phyloP scores from a whole-genome alignment of 2,113 vertebrate genomes.

The Plecotus auritus region DNA sequence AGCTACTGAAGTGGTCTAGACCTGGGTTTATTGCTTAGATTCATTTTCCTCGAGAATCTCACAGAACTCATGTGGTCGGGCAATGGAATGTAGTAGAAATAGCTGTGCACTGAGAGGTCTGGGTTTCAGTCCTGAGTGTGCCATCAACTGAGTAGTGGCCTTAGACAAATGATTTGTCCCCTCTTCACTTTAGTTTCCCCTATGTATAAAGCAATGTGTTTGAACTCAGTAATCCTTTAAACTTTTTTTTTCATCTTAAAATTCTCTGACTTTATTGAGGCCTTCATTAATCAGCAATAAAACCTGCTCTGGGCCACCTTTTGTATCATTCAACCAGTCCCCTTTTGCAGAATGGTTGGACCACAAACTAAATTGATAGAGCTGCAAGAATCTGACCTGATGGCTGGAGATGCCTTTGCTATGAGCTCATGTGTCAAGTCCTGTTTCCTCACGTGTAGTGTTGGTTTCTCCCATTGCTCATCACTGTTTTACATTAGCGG shows the following conservation, averaged over 20 bases:
- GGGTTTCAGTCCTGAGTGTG: neutral
- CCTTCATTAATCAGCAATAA: neutral
- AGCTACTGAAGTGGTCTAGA: neutral
- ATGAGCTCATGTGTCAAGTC: neutral
- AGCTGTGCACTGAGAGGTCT: neutral
- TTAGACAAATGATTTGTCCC: neutral
- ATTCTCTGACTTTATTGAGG: neutral
- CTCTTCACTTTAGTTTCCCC: neutral
- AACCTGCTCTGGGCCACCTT: neutral
- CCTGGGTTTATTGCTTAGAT: neutral
- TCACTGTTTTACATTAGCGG: neutral
- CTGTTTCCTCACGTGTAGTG: neutral
- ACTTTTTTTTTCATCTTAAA: neutral
- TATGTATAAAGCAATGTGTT: neutral
- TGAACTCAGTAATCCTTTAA: neutral
- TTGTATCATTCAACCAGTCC: neutral
- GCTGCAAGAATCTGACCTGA: neutral
- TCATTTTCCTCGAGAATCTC: neutral
- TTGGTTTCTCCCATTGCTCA: neutral
- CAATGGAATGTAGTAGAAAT: too few relatives aligned
- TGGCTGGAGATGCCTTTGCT: neutral
- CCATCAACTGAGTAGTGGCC: neutral
- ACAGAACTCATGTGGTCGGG: neutral
- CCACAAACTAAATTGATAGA: neutral
- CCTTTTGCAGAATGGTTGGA: accelerated